These are phyloP conservation scores for Oxyscelio sp. DNA, from an alignment of 2,888 invertebrate genomes.

Conservation along the genomic window DNA sequence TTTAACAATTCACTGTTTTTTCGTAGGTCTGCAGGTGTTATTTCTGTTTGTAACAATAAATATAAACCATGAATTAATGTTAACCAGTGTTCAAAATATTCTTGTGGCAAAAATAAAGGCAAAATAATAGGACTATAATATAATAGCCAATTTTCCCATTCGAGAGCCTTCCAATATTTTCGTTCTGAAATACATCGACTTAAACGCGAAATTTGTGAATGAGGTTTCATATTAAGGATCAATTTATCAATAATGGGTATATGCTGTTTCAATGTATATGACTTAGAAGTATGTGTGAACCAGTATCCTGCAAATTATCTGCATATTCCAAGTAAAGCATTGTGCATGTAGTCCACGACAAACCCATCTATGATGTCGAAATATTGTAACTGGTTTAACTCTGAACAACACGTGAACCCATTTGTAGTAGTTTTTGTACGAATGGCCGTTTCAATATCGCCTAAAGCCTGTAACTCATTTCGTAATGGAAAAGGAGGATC, in stretches of 20 bases:
- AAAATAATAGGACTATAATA: slow-evolving; percentile 1
- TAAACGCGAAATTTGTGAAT: background rate
- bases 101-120: background rate
- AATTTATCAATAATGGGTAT: background rate
- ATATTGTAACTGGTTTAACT: background rate
- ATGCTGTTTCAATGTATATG: background rate
- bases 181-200: background rate
- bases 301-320: background rate
- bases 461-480: background rate
- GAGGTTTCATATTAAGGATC: background rate
- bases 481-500: background rate
- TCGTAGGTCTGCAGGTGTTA: background rate
- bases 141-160: slow-evolving; percentile 11
- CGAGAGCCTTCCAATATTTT: background rate
- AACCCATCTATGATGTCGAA: too few relatives aligned
- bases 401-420: too few relatives aligned
- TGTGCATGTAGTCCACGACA: too few relatives aligned
- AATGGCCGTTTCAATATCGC: background rate
- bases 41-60: background rate
- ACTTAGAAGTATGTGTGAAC: background rate
- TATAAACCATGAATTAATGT: background rate
- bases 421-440: too few relatives aligned
- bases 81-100: slow-evolving; percentile 10
- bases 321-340: background rate
- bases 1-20: too few relatives aligned